These are phyloP conservation scores for Nomada hirtipes DNA, from an alignment of 2,888 invertebrate genomes.

Conservation along the genomic window DNA sequence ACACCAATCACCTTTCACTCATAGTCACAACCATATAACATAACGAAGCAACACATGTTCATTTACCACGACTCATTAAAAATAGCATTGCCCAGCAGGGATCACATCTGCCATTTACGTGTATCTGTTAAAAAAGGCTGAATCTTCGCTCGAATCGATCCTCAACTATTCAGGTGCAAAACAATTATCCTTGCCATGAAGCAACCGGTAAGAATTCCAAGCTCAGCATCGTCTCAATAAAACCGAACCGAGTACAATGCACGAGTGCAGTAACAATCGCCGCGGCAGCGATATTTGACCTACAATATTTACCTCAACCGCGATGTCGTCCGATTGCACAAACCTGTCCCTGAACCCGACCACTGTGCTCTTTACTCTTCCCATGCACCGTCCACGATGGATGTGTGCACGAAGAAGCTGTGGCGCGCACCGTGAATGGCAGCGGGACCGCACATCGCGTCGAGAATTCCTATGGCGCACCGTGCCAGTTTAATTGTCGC, in stretches of 20 bases:
- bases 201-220: background rate
- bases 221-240: background rate
- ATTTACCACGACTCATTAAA: too few species aligned
- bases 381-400: conserved; percentile 42
- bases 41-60: too few species aligned
- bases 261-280: conserved; percentile 30
- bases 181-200: too few species aligned
- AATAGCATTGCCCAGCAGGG: too few species aligned
- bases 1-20: too few species aligned
- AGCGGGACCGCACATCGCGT: conserved; percentile 66
- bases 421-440: conserved; percentile 35
- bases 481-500: conserved; percentile 58
- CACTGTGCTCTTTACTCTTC: conserved; percentile 55
- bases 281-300: conserved; percentile 52
- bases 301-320: conserved; percentile 50
- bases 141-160: too few species aligned
- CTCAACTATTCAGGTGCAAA: too few species aligned
- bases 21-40: too few species aligned
- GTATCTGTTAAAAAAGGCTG: too few species aligned
- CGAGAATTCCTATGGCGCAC: conserved; percentile 59
- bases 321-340: conserved; percentile 53
- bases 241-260: background rate
- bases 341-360: conserved; percentile 59
- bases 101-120: too few species aligned
- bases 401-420: conserved; percentile 54